Percentiles rank a stretch among this genome's conserved stretches.
Conservation (phyloP, 2,113 vertebrate genomes). For the Petrocephalus zakoni region DNA sequence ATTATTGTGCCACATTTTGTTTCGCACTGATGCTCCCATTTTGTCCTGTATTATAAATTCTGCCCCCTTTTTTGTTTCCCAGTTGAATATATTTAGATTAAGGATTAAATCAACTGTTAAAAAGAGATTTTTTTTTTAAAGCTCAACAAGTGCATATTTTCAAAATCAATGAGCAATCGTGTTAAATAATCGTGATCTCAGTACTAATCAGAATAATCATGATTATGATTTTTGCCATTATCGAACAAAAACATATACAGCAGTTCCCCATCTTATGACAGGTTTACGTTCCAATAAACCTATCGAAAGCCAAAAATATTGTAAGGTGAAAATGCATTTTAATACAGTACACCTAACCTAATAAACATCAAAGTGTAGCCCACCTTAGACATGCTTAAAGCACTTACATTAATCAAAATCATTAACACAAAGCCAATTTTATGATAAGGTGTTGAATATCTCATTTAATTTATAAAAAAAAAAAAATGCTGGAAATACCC, state of each 20-base stretch:
- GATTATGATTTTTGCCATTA: neutral
- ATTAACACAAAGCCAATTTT: too few relatives aligned
- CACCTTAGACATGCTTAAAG: too few relatives aligned
- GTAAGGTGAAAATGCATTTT: too few relatives aligned
- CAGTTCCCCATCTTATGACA: too few relatives aligned
- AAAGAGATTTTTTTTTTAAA: neutral
- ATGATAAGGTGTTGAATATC: too few relatives aligned
- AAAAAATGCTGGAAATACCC: too few relatives aligned
- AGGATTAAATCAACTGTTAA: neutral
- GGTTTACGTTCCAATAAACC: too few relatives aligned
- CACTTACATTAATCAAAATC: too few relatives aligned
- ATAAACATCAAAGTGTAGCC: too few relatives aligned
- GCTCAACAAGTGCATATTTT: neutral
- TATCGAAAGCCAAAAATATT: too few relatives aligned
- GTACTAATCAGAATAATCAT: neutral
- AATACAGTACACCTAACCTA: too few relatives aligned
- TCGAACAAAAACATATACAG: neutral
- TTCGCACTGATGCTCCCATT: neutral
- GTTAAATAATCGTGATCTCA: neutral
- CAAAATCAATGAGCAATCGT: neutral
- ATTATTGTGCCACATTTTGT: neutral
- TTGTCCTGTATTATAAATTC: neutral
- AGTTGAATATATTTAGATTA: neutral
- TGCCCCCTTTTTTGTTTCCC: neutral
- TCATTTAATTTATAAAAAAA: too few relatives aligned